These are phyloP conservation scores for Drosophila aldrichi DNA, from an alignment of 2,888 invertebrate genomes.

Conservation along the genomic window DNA sequence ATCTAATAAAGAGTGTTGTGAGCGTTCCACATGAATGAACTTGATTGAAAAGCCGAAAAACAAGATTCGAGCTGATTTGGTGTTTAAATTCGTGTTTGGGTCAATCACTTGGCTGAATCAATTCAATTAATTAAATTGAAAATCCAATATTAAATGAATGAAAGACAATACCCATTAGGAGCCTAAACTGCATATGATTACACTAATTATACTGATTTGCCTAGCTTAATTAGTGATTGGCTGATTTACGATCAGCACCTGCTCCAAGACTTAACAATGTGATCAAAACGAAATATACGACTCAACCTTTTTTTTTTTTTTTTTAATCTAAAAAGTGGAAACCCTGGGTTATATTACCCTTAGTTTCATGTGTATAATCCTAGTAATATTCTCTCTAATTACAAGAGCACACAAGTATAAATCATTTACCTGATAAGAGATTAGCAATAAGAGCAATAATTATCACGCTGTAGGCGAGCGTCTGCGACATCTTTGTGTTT, in stretches of 20 bases:
- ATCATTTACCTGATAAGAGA: constrained; percentile 82
- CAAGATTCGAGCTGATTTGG: neutral
- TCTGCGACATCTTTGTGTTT: constrained; percentile 49
- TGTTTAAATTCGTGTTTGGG: constrained; percentile 10
- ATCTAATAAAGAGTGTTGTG: constrained; percentile 16
- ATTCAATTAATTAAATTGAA: constrained; percentile 31
- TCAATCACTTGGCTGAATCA: constrained; percentile 33
- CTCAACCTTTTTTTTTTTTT: neutral
- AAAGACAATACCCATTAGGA: neutral
- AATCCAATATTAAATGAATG: neutral
- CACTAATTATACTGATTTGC: neutral
- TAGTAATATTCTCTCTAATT: neutral
- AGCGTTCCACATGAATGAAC: constrained; percentile 55
- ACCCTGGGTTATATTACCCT: neutral
- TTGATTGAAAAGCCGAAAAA: constrained; percentile 22
- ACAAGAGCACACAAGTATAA: neutral
- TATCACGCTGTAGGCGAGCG: constrained; percentile 70
- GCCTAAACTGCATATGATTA: neutral
- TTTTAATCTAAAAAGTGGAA: neutral
- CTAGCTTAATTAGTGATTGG: neutral
- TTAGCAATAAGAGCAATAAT: constrained; percentile 73
- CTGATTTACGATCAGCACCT: neutral
- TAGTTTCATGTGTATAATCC: neutral
- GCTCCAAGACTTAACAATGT: neutral
- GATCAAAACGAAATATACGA: neutral